Conservation (phyloP, 1,140 invertebrate genomes). For the Diprion similis region DNA sequence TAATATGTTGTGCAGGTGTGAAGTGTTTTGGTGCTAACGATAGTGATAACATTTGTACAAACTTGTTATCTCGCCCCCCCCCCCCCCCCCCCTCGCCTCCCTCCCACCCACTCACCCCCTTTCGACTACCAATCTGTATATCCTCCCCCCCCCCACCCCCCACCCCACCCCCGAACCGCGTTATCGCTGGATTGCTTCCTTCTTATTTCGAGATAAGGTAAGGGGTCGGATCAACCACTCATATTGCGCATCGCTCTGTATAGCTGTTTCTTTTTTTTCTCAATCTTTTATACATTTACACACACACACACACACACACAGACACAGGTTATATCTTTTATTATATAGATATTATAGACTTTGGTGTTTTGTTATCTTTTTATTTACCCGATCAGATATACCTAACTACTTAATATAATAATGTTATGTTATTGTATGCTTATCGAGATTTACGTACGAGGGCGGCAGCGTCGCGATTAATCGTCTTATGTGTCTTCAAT, state of each 20-base stretch:
- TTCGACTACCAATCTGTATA: not conserved
- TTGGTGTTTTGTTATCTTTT: too few species aligned
- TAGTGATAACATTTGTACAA: constrained; percentile 44
- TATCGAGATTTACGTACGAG: not conserved
- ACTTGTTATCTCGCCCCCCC: not conserved
- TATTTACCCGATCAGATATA: too few species aligned
- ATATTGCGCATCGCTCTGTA: too few species aligned
- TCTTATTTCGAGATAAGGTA: not conserved
- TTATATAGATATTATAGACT: too few species aligned
- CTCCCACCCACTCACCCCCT: not conserved
- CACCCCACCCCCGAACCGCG: not conserved
- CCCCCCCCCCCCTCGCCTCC: not conserved
- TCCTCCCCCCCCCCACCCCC: not conserved
- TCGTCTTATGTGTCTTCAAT: too few species aligned
- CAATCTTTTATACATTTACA: too few species aligned
- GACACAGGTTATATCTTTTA: not conserved
- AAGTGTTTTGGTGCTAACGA: constrained; percentile 59
- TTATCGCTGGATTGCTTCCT: not conserved
- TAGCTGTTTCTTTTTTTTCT: too few species aligned
- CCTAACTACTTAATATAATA: too few species aligned
- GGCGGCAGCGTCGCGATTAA: not conserved
- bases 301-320: too few species aligned
- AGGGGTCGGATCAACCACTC: too few species aligned
- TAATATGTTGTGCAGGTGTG: constrained; percentile 33
- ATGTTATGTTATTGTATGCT: too few species aligned